Conservation (phyloP, 2,113 vertebrate genomes). For the Heptranchias perlo region DNA sequence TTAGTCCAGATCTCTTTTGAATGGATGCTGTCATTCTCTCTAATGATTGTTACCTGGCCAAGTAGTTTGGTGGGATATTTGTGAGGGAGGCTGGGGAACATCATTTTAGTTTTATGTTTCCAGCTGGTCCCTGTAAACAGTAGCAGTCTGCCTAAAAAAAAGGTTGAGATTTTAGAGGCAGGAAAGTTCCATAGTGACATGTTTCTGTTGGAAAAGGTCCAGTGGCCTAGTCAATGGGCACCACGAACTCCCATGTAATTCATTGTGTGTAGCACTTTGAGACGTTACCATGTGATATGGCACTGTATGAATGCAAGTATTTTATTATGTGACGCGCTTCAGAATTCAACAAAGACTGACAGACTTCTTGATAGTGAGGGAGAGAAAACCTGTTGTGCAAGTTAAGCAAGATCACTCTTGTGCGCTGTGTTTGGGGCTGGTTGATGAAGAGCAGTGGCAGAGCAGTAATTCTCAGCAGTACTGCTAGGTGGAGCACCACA, state of each 20-base stretch:
- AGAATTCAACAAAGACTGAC: too few species aligned
- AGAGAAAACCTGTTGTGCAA: too few species aligned
- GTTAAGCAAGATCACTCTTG: too few species aligned
- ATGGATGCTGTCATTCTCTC: neutral
- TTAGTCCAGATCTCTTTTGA: neutral
- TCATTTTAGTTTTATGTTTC: neutral
- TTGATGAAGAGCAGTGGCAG: too few species aligned
- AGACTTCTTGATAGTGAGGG: too few species aligned
- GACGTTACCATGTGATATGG: neutral
- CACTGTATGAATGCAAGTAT: neutral
- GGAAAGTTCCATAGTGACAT: neutral
- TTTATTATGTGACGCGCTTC: too few species aligned
- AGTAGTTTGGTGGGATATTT: neutral
- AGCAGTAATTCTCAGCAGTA: too few species aligned
- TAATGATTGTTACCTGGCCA: neutral
- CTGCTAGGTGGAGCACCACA: too few species aligned
- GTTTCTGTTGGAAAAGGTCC: neutral
- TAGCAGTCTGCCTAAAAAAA: neutral
- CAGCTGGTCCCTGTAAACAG: neutral
- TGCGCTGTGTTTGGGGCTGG: too few species aligned
- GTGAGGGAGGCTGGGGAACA: neutral
- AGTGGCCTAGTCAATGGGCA: neutral
- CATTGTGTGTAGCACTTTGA: neutral
- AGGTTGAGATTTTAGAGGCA: neutral
- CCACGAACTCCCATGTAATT: neutral